Evolutionary conservation across 2,888 invertebrate genomes (phyloP).

Genomic region (Alloplasta piceator): DNA sequence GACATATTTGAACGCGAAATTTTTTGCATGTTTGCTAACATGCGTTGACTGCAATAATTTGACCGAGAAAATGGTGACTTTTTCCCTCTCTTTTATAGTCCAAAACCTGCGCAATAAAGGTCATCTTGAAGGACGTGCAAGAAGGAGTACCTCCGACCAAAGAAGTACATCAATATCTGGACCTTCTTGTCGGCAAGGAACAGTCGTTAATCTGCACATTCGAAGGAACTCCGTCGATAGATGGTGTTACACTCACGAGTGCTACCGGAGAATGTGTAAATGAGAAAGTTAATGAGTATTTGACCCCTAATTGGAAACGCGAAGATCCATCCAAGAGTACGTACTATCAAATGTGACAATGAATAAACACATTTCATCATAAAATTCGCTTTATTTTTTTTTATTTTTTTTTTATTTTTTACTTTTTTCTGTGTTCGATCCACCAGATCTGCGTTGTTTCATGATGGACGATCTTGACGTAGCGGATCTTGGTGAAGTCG

Average conservation of each 20-base stretch:
- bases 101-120: conserved; percentile 67
- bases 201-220: conserved; percentile 72
- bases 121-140: conserved; percentile 74
- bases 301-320: conserved; percentile 74
- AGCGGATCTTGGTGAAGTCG: conserved; percentile 71
- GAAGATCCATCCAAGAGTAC: conserved; percentile 50
- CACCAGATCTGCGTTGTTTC: conserved; percentile 69
- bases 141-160: conserved; percentile 72
- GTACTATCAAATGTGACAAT: neutral
- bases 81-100: conserved; percentile 55
- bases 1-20: no score
- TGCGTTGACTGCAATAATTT: no score
- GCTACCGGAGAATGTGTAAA: conserved; percentile 73
- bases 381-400: neutral
- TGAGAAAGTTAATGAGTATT: conserved; percentile 68
- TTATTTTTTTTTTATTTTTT: conserved; percentile 14
- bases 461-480: conserved; percentile 68
- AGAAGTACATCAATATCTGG: conserved; percentile 72
- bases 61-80: no score
- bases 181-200: conserved; percentile 68
- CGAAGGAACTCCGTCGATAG: conserved; percentile 66
- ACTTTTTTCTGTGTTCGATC: conserved; percentile 25
- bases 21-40: no score
- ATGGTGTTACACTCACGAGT: conserved; percentile 71
- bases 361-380: neutral